Percentiles rank a stretch among this genome's conserved stretches.
These are phyloP conservation scores for Eidolon helvum DNA, from an alignment of 2,113 vertebrate species.

Conservation along the genomic window DNA sequence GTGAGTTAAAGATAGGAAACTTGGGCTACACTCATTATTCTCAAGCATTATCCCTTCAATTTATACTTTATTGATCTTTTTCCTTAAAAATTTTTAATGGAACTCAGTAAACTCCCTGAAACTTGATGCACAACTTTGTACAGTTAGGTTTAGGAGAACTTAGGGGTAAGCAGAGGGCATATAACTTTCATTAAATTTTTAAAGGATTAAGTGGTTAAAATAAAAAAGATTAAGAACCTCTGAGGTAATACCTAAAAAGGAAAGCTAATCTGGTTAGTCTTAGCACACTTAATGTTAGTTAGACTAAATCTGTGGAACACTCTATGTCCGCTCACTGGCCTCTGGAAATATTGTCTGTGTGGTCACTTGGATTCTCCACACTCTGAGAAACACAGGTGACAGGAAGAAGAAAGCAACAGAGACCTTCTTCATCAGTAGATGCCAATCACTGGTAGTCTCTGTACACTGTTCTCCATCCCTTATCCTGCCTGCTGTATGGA, in stretches of 20 bases:
- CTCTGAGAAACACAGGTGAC: neutral
- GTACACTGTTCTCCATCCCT: neutral
- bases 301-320: neutral
- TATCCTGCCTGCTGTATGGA: neutral
- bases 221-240: neutral
- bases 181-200: neutral
- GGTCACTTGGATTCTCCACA: neutral
- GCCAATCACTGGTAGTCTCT: neutral
- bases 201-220: neutral
- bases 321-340: neutral
- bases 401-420: neutral
- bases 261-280: neutral
- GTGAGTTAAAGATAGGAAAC: neutral
- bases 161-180: neutral
- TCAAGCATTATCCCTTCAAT: neutral
- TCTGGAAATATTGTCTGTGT: neutral
- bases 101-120: neutral
- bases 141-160: neutral
- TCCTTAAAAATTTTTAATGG: neutral
- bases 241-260: neutral
- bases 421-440: neutral
- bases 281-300: neutral
- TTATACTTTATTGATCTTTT: neutral
- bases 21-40: neutral
- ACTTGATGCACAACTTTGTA: neutral